Evolutionary conservation across 2,888 invertebrate genomes (phyloP).

Genomic region (Agonopterix subpropinquella): DNA sequence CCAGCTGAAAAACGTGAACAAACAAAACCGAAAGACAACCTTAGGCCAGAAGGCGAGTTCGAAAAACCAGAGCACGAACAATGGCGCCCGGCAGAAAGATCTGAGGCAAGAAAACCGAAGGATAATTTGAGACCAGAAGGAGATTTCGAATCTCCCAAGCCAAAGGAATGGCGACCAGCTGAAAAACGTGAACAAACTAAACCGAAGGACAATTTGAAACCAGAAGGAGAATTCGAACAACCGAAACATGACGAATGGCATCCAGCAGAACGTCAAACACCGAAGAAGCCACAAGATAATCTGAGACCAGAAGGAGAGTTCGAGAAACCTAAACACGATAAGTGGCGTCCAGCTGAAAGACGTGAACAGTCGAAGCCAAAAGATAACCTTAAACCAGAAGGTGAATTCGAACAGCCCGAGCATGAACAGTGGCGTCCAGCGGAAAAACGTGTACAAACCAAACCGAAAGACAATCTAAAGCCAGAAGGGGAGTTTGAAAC

Average conservation of each 20-base stretch:
- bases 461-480: conserved; percentile 76
- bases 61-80: conserved; percentile 46
- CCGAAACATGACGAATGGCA: conserved; percentile 53
- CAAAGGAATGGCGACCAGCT: conserved; percentile 35
- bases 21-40: conserved; percentile 67
- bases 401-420: conserved; percentile 53
- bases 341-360: conserved; percentile 29
- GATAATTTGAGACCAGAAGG: conserved; percentile 74
- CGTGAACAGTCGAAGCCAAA: conserved; percentile 24
- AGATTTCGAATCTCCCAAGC: conserved; percentile 38
- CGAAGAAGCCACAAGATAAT: conserved; percentile 27
- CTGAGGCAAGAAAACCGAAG: conserved; percentile 43
- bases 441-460: conserved; percentile 49
- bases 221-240: conserved; percentile 73
- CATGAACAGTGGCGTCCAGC: conserved; percentile 41
- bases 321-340: conserved; percentile 28
- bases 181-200: conserved; percentile 55
- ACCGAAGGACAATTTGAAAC: conserved; percentile 58
- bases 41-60: conserved; percentile 71
- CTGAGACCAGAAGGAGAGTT: conserved; percentile 37
- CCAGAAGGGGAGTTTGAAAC: conserved; percentile 66
- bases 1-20: conserved; percentile 39
- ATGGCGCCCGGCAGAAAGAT: conserved; percentile 50
- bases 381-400: conserved; percentile 29
- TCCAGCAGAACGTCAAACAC: conserved; percentile 67